Evolutionary conservation across 2,888 invertebrate species (phyloP), one percentile per base, ranked within the genome.

Genomic region (Epirrhoe tristata): DNA sequence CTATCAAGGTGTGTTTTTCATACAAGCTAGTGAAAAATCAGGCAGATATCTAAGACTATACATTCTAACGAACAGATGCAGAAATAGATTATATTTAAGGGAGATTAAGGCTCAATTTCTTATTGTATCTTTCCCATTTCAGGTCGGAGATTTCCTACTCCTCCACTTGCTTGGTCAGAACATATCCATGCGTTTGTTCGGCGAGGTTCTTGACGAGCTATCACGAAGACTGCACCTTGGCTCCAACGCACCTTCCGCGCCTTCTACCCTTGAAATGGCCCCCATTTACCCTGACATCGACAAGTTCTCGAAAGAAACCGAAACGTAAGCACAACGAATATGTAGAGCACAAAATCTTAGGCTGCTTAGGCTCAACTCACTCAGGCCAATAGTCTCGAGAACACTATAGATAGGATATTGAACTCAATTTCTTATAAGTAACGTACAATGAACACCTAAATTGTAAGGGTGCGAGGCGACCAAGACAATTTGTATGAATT

Each of bases 111-210:
- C 36, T 48, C 31, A 39, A 5, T 36, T 50, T 0, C 12, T 32
- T 32, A 59, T 14, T 46, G 57, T 48, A 7, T 43, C 7, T 43
- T 48, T 51, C 12, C 58, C 12, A 50, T 89, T 90, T 16, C 86
- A 97, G 97, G 96, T 98, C 77, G 98, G 98, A 34, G 98, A 98
- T 84, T 98, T 98, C 90, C 93, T 98, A 70, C 91, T 98, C 69
- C 91, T 98, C 65, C 97, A 97, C 82, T 92, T 98, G 64, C 93
- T 98, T 59, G 97, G 97, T 36, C 97, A 98, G 88, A 98, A 98
- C 86, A 96, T 98, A 94, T 97, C 97, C 77, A 94, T 97, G 81
- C 95, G 96, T 85, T 94, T 96, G 52, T 97, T 97, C 85, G 96
- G 96, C 61, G 97, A 97, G 81, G 95, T 97, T 71, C 82, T 98